Evolutionary conservation across 1,140 invertebrate genomes (phyloP), one percentile per base, ranked within the genome.

Genomic region (Propsilocerus akamusi): DNA sequence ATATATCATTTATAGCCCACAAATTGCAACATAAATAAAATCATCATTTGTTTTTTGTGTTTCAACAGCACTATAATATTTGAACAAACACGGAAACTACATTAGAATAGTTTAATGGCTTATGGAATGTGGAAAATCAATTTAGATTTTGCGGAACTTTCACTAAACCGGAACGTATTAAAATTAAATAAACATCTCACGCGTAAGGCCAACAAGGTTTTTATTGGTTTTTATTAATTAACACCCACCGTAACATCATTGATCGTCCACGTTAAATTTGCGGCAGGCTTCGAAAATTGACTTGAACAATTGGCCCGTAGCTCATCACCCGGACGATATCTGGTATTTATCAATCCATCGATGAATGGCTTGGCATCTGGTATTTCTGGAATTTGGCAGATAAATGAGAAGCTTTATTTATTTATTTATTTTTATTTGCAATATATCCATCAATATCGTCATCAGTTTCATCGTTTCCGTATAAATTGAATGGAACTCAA

Each of bases 201-300:
- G n/a, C n/a, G n/a, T n/a, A n/a, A n/a, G n/a, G n/a, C n/a, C n/a
- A n/a, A n/a, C n/a, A n/a, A n/a, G n/a, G 17, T 37, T 17, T 37
- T 37, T 37, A n/a, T 37, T 17, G 7, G 20, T 37, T 37, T 37
- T 23, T 49, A 5, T 28, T 26, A 7, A 8, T 8, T 11, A 46
- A 25, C 41, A 49, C 51, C 26, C 25, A 52, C 51, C 32, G 47
- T 24, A 3, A 46, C 60, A 53, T 71, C 71, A 59, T 82, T 82
- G 54, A 81, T 71, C 55, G 71, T 73, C 80, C 80, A 82, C 20
- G 75, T 77, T 32, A 82, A 66, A 62, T 80, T 78, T 26, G 76
- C 77, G 8, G 77, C 72, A 24, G 79, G 79, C 57, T 69, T 69
- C 30, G 77, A 80, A 53, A 69, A 62, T 53, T 60, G 63, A 17